These are phyloP conservation scores for Apamea anceps DNA, from an alignment of 2,888 invertebrate species.

Conservation along the genomic window DNA sequence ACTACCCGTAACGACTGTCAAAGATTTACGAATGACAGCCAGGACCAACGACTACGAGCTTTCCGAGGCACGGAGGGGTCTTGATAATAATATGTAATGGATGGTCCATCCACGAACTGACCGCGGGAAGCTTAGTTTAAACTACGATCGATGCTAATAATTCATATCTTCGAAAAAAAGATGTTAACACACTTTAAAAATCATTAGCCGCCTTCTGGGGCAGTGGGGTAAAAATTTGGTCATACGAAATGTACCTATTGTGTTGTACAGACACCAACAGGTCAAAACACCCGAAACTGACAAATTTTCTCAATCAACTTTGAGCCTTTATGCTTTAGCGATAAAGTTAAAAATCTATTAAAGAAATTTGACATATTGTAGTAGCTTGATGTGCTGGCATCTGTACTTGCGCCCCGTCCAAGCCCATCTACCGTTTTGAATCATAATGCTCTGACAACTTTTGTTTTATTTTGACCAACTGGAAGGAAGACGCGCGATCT, in stretches of 20 bases:
- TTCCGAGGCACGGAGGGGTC: neutral
- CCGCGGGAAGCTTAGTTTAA: neutral
- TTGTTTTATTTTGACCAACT: neutral
- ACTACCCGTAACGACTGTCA: neutral
- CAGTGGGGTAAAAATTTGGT: too few species aligned
- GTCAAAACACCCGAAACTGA: too few species aligned
- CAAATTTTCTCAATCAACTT: too few species aligned
- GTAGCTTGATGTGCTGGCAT: too few species aligned
- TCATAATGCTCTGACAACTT: neutral
- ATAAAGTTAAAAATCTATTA: too few species aligned
- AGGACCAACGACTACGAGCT: neutral
- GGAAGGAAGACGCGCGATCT: neutral
- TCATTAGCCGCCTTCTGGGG: too few species aligned
- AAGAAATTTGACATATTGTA: too few species aligned
- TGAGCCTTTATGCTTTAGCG: too few species aligned
- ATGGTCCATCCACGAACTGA: neutral
- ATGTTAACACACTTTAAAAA: neutral
- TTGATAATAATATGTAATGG: neutral
- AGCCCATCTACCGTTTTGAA: neutral
- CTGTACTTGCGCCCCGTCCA: neutral
- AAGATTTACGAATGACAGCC: neutral
- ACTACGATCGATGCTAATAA: neutral
- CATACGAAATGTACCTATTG: too few species aligned
- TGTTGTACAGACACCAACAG: too few species aligned
- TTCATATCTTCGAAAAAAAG: conserved; percentile 7